These are phyloP conservation scores for Megaceryle torquata DNA, from an alignment of 2,113 vertebrate genomes.

Conservation along the genomic window DNA sequence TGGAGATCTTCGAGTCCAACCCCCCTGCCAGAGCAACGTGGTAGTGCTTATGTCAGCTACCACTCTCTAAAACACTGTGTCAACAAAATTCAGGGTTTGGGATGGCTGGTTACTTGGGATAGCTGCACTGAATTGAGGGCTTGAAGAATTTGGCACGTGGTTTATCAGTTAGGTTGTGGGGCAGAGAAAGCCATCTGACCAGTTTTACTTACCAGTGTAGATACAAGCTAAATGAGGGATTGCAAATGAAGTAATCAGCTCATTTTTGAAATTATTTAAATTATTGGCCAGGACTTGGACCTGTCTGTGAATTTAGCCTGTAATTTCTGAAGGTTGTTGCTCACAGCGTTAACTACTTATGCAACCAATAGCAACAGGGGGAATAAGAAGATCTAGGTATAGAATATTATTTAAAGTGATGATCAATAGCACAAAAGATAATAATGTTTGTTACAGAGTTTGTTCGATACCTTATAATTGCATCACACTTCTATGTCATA, in stretches of 20 bases:
- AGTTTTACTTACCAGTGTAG: background rate
- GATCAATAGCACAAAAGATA: background rate
- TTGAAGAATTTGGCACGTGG: background rate
- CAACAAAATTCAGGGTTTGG: background rate
- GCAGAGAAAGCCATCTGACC: background rate
- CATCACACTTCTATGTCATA: background rate
- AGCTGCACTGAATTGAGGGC: background rate
- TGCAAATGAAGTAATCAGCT: background rate
- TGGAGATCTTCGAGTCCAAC: too few species aligned
- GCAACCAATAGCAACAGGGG: background rate
- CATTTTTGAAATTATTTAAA: background rate
- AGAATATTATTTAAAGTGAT: background rate
- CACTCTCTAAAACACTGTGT: background rate
- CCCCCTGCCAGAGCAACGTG: too few species aligned
- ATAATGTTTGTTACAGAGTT: background rate
- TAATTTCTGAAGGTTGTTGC: background rate
- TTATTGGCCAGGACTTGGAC: background rate
- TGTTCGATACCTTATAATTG: too few species aligned
- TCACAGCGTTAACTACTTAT: background rate
- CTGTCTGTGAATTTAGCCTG: background rate
- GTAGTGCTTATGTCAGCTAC: background rate
- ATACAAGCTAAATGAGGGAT: background rate
- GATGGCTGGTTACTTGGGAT: background rate
- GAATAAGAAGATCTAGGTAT: background rate
- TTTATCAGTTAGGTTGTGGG: background rate